Conservation (phyloP, 2,797 vertebrate genomes). For the Lacerta viridis region DNA sequence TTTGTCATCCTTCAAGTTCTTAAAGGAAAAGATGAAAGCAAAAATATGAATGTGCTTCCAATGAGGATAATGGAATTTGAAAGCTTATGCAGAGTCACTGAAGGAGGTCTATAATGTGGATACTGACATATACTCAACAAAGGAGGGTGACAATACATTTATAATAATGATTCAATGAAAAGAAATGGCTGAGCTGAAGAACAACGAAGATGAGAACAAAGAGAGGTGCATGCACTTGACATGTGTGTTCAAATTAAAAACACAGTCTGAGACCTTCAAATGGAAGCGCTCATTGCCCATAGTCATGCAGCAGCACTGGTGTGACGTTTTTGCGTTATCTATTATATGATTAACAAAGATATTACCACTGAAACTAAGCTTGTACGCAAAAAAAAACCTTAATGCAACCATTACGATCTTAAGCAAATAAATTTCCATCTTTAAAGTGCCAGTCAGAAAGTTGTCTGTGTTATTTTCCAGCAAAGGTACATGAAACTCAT, state of each 20-base stretch:
- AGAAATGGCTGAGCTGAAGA: constrained; percentile 55
- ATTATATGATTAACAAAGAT: too few relatives aligned
- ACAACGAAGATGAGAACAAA: constrained; percentile 59
- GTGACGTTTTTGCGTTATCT: too few relatives aligned
- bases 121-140: constrained; percentile 61
- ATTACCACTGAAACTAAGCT: too few relatives aligned
- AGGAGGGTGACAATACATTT: constrained; percentile 67
- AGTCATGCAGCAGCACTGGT: background rate
- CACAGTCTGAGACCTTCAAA: background rate
- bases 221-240: constrained; percentile 40
- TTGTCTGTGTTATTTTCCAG: too few relatives aligned
- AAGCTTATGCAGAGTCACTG: constrained; percentile 64
- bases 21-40: constrained; percentile 78
- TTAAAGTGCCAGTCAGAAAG: too few relatives aligned
- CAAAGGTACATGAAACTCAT: too few relatives aligned
- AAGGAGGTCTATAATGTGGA: constrained; percentile 41
- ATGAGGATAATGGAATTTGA: constrained; percentile 78
- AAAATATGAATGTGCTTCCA: constrained; percentile 73
- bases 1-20: constrained; percentile 77
- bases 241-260: constrained; percentile 50
- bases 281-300: background rate
- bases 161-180: constrained; percentile 68
- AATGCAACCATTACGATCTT: too few relatives aligned
- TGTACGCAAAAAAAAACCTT: too few relatives aligned
- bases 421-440: too few relatives aligned